Percentiles rank a stretch among this genome's conserved stretches.
phyloP scores from a whole-genome alignment of 2,797 vertebrate genomes.

The Selene dorsalis region DNA sequence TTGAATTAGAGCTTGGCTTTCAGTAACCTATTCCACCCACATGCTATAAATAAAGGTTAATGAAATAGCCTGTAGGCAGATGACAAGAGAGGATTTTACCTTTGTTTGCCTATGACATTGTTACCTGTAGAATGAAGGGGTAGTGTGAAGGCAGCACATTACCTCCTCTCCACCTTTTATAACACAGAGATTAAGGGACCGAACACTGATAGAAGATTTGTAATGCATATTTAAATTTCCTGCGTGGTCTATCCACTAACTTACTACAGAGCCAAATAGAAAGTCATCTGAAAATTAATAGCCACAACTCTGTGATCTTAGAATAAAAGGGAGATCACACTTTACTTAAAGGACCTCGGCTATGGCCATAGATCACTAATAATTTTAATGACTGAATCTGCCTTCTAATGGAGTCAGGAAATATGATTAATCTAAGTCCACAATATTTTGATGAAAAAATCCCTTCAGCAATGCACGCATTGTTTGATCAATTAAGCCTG shows the following conservation, averaged over 20 bases:
- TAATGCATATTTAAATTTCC: slow-evolving; percentile 59
- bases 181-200: slow-evolving; percentile 46
- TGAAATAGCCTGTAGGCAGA: slow-evolving; percentile 58
- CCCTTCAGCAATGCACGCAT: slow-evolving; percentile 35
- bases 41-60: slow-evolving; percentile 60
- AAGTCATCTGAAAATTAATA: slow-evolving; percentile 69
- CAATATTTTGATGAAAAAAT: slow-evolving; percentile 54
- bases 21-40: slow-evolving; percentile 44
- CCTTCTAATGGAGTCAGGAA: slow-evolving; percentile 52
- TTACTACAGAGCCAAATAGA: slow-evolving; percentile 62
- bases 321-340: slow-evolving; percentile 73
- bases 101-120: slow-evolving; percentile 55
- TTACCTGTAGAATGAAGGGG: slow-evolving; percentile 51
- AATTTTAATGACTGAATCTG: slow-evolving; percentile 64
- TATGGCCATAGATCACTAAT: slow-evolving; percentile 62
- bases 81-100: slow-evolving; percentile 48
- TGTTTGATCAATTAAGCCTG: slow-evolving; percentile 55
- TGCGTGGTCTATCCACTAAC: slow-evolving; percentile 35
- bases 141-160: slow-evolving; percentile 38
- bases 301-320: slow-evolving; percentile 66
- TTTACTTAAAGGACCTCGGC: slow-evolving; percentile 64
- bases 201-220: slow-evolving; percentile 43
- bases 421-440: slow-evolving; percentile 55
- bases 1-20: slow-evolving; percentile 51
- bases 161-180: slow-evolving; percentile 52